Conservation (phyloP, 2,888 invertebrate genomes). For the Sclerodermus sp. region DNA sequence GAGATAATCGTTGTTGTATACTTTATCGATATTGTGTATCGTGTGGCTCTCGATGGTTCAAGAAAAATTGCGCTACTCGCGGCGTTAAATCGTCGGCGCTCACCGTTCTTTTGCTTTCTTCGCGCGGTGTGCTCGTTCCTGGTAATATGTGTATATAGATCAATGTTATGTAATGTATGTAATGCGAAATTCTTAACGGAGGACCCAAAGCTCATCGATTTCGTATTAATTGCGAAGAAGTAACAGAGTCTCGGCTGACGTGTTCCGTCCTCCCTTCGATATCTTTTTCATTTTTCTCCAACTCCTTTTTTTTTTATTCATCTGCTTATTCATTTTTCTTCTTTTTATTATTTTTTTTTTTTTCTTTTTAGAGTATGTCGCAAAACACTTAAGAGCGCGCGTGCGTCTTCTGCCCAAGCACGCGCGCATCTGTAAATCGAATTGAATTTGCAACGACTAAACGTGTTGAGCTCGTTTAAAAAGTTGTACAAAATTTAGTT, state of each 20-base stretch:
- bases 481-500: constrained; percentile 45
- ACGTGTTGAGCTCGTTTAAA: constrained; percentile 25
- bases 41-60: constrained; percentile 6
- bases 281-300: constrained; percentile 3
- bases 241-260: no score
- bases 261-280: no score
- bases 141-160: no score
- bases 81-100: neutral
- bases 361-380: constrained; percentile 9
- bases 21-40: constrained; percentile 2
- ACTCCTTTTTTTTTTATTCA: constrained; percentile 7
- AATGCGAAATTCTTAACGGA: no score
- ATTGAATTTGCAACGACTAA: neutral
- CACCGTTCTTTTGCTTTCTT: constrained; percentile 8
- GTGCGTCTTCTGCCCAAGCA: no score
- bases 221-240: no score
- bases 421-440: no score
- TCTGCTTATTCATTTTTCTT: constrained; percentile 2
- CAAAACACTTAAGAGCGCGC: no score
- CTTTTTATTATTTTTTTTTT: constrained; percentile 3
- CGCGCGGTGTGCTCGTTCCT: no score
- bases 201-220: no score
- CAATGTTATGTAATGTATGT: no score
- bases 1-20: neutral
- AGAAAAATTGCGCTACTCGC: neutral